Evolutionary conservation across 1,140 invertebrate species (phyloP), one percentile per base, ranked within the genome.

Genomic region (Mamestra configurata): DNA sequence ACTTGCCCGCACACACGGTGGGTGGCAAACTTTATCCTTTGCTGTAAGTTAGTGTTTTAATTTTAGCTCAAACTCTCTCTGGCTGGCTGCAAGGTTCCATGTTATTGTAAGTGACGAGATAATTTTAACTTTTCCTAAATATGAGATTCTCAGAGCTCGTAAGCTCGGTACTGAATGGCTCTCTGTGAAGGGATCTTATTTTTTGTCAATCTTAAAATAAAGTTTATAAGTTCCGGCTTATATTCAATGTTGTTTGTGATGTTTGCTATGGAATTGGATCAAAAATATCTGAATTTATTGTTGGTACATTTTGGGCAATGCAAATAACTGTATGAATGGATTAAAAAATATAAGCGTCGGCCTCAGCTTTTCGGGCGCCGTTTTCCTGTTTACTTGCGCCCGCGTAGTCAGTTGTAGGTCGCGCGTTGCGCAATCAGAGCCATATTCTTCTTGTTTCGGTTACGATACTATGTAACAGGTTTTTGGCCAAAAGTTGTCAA

Each of bases 301-400:
- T 10, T 40, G 13, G 8, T 20, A 66, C 18, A 40, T 49, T n/a
- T 43, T 27, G 7, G 24, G 20, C 4, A 6, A 40, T n/a, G 10
- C n/a, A 15, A 31, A 49, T 76, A 76, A 27, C 57, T 8, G 49
- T 35, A 22, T 27, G 73, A 66, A 77, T 68, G 43, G 55, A 68
- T 18, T 51, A 18, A 51, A 7, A 51, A 20, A 20, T n/a, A 15
- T 20, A 77, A 68, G 43, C 24, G 40, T 49, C 22, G 73, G 72
- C 72, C 72, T 77, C 31, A 53, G 61, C 31, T 68, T 76, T 76
- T 76, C 46, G 75, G 59, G 49, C 10, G 40, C 31, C 40, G 66
- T 79, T 79, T 79, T 79, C 77, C 77, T 79, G 77, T 79, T 73
- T 79, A 79, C 70, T 68, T 71, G 77, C 68, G 77, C 53, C 37